A percentile compares a stretch with the other conserved stretches of the same genome.
Conservation (phyloP, 2,113 vertebrate species). For the Dunckerocampus dactyliophorus region DNA sequence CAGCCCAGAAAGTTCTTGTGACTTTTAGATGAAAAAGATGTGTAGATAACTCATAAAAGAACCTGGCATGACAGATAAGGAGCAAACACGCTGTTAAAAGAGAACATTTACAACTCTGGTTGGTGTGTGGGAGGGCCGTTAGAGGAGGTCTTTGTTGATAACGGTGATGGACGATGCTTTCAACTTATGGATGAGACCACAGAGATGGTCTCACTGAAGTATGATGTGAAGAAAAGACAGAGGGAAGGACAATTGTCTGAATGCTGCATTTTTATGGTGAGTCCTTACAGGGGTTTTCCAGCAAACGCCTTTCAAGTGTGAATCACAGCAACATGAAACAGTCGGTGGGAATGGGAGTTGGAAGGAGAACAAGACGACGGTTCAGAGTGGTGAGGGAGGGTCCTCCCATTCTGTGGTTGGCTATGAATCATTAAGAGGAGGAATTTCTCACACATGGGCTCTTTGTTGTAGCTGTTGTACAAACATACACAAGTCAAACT, state of each 20-base stretch:
- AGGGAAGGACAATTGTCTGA: constrained; percentile 29
- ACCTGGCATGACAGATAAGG: constrained; percentile 26
- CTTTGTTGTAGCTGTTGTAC: constrained; percentile 11
- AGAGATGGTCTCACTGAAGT: constrained; percentile 27
- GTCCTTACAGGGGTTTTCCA: constrained; percentile 42
- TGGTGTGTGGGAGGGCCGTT: constrained; percentile 8
- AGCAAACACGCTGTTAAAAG: constrained; percentile 8
- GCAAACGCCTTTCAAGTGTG: constrained; percentile 18
- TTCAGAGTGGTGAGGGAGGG: constrained; percentile 36
- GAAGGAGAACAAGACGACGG: constrained; percentile 43
- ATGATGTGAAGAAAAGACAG: constrained; percentile 13
- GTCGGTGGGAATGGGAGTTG: constrained; percentile 35
- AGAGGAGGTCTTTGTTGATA: constrained; percentile 50
- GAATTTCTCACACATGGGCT: constrained; percentile 25
- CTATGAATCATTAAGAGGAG: constrained; percentile 48
- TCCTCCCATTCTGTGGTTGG: constrained; percentile 39
- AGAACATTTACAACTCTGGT: constrained; percentile 21
- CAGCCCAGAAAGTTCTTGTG: constrained; percentile 12
- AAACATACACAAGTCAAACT: constrained; percentile 6
- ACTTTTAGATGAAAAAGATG: constrained; percentile 9
- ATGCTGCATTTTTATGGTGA: constrained; percentile 29
- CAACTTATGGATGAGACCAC: neutral
- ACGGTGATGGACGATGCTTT: constrained; percentile 41
- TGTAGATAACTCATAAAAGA: constrained; percentile 11
- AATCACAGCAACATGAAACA: constrained; percentile 47